Conservation (phyloP, 1,140 invertebrate species). For the Drosophila orena region DNA sequence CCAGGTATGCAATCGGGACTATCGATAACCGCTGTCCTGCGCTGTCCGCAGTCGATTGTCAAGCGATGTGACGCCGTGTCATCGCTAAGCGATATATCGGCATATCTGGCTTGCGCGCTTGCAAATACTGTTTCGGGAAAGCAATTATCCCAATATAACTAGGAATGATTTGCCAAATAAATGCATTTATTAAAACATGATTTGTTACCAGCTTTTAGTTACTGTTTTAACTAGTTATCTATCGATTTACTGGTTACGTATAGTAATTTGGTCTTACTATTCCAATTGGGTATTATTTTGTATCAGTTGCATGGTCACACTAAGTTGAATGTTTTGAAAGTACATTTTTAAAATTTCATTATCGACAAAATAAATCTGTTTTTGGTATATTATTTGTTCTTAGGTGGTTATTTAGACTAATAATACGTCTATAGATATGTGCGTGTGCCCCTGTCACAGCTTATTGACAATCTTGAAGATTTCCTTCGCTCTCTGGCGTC, state of each 20-base stretch:
- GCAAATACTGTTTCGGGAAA: not conserved
- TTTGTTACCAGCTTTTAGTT: too few relatives aligned
- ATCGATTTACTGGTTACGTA: too few relatives aligned
- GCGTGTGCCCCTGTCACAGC: not conserved
- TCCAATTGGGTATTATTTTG: not conserved
- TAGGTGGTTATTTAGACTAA: not conserved
- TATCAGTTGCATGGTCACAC: not conserved
- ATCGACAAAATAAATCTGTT: not conserved
- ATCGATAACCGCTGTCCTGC: constrained; percentile 32
- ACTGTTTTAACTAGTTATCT: too few relatives aligned
- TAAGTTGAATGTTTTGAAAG: not conserved
- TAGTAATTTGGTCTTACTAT: too few relatives aligned
- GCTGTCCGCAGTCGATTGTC: not conserved
- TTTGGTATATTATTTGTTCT: not conserved
- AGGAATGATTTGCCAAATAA: too few relatives aligned
- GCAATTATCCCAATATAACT: not conserved
- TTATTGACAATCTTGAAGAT: constrained; percentile 65
- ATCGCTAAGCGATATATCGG: constrained; percentile 10
- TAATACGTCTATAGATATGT: too few relatives aligned
- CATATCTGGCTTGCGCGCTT: not conserved
- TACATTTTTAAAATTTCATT: not conserved
- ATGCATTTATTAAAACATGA: too few relatives aligned
- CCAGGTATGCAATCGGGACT: constrained; percentile 41
- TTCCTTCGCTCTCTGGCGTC: constrained; percentile 45
- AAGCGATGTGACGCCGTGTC: not conserved